Base-by-base conservation (phyloP, 2,113 vertebrate species). In the Todiramphus saurophagus region DNA sequence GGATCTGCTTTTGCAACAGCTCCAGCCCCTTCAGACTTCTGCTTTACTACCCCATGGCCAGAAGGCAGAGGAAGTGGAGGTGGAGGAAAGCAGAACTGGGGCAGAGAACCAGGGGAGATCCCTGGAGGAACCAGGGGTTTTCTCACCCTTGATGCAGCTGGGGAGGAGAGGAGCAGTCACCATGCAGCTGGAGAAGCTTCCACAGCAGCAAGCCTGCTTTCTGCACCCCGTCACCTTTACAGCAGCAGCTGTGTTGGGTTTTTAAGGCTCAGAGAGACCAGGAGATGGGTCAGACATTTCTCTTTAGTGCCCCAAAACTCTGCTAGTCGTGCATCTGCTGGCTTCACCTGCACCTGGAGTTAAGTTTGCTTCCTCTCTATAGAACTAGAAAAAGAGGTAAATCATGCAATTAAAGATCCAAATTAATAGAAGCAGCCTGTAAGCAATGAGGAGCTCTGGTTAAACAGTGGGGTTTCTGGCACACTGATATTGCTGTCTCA, bases 321-420 rank as follows among this genome's bases (percentile, higher is more conserved):
- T 69, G 43, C 44, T 23, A 31, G 11, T 94, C 46, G 48, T 1
- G 1, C 10, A 55, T 11, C 31, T 60, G 59, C 30, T 43, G 39
- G 53, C 33, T 39, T 21, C 0, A 0, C 37, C 18, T 39, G 25
- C 0, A 0, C 37, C 18, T 31, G 15, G 43, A 62, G 41, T 30
- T 59, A 30, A 11, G 2, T 11, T 80, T 76, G 9, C 43, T 85
- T 60, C 17, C 12, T n/a, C 62, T 72, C 39, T 39, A 6, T 28
- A 41, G 5, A 55, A 37, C 25, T 41, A 64, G 14, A 50, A 67
- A 51, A 63, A 81, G 55, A 87, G 33, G 37, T 27, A 70, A 79
- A 58, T 14, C 3, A 7, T 13, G 30, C 59, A 19, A 67, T 10
- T 48, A 50, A 75, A 44, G 19, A 59, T 13, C 31, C 84, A 79